Percentiles rank a stretch among this genome's conserved stretches.
These are phyloP conservation scores for Ylistrum balloti DNA, from an alignment of 1,140 invertebrate genomes.

Conservation along the genomic window DNA sequence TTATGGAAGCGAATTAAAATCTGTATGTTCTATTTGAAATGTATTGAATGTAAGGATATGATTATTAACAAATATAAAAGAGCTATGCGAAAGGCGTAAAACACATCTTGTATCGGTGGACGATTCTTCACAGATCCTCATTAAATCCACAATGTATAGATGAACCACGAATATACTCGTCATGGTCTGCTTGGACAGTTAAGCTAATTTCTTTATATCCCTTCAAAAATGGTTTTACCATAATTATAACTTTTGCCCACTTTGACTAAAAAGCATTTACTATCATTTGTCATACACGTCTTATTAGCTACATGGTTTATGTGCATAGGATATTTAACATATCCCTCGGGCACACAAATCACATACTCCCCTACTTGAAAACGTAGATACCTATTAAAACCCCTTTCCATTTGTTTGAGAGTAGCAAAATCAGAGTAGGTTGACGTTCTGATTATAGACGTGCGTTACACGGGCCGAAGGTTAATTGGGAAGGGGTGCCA, in stretches of 20 bases:
- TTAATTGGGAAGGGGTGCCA: constrained; percentile 23
- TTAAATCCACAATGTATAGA: neutral
- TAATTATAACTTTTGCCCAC: neutral
- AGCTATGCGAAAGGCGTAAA: neutral
- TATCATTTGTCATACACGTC: constrained; percentile 9
- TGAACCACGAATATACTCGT: neutral
- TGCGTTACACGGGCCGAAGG: neutral
- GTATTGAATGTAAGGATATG: constrained; percentile 28
- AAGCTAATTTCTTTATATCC: neutral
- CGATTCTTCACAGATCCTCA: neutral
- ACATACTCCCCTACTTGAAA: neutral
- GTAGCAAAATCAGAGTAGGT: neutral
- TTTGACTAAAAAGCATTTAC: constrained; percentile 30
- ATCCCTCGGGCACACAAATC: neutral
- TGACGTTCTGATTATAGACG: neutral
- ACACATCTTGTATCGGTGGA: neutral
- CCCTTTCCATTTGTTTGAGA: constrained; percentile 12
- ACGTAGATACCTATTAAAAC: constrained; percentile 29
- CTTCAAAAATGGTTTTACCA: constrained; percentile 2
- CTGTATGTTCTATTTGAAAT: constrained; percentile 19
- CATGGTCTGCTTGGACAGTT: neutral
- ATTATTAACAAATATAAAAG: constrained; percentile 21
- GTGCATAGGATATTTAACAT: neutral
- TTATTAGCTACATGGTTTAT: constrained; percentile 6
- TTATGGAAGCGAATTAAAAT: constrained; percentile 39